Percentiles rank a stretch among this genome's conserved stretches.
phyloP scores from a whole-genome alignment of 2,797 vertebrate species.

The Helarctos malayanus region DNA sequence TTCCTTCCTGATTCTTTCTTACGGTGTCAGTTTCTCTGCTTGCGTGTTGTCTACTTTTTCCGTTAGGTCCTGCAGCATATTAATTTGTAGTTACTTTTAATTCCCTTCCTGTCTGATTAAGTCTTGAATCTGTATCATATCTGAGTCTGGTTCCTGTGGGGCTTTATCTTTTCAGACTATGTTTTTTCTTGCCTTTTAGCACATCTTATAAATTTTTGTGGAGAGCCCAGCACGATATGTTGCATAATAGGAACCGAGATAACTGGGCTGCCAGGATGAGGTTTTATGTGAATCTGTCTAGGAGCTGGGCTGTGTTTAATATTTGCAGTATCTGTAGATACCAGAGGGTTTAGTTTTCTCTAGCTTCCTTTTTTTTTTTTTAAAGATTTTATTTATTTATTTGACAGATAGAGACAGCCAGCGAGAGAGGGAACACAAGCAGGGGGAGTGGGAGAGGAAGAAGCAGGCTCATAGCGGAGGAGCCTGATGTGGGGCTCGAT shows the following conservation, averaged over 20 bases:
- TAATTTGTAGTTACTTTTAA: neutral
- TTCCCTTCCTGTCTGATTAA: neutral
- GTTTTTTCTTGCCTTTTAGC: neutral
- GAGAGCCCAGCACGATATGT: neutral
- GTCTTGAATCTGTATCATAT: too few relatives aligned
- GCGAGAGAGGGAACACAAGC: too few relatives aligned
- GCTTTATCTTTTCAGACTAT: neutral
- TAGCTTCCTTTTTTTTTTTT: neutral
- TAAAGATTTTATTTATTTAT: too few relatives aligned
- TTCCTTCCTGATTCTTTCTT: neutral
- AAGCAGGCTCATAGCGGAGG: too few relatives aligned
- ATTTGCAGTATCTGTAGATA: neutral
- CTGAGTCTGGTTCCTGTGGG: neutral
- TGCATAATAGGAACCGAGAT: neutral
- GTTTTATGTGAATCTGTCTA: neutral
- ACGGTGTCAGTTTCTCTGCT: neutral
- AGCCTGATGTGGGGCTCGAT: too few relatives aligned
- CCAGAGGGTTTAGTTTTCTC: neutral
- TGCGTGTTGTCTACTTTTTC: neutral
- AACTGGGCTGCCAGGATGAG: neutral
- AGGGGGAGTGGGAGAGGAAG: too few relatives aligned
- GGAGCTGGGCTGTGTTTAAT: neutral
- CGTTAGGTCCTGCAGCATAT: neutral
- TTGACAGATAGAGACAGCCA: too few relatives aligned
- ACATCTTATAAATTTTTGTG: neutral